Conservation (phyloP, 1,140 invertebrate species). For the Notospermus geniculatus region DNA sequence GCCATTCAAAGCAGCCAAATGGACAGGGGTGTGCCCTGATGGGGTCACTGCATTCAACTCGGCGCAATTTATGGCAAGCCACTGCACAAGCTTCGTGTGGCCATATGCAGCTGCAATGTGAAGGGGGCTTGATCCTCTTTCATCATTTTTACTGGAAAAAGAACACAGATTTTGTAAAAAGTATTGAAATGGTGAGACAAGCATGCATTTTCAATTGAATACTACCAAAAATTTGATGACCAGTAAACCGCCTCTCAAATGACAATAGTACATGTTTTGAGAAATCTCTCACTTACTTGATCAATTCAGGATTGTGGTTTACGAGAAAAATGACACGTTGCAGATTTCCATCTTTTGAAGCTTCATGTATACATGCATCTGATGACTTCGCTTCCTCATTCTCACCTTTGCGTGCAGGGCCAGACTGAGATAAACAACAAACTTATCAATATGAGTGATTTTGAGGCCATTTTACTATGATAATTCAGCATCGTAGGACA, state of each 20-base stretch:
- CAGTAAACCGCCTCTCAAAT: too few species aligned
- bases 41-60: slow-evolving; percentile 43
- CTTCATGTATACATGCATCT: slow-evolving; percentile 43
- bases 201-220: too few species aligned
- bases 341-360: slow-evolving; percentile 36
- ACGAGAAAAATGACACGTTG: slow-evolving; percentile 39
- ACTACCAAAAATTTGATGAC: too few species aligned
- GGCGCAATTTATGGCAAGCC: slow-evolving; percentile 35
- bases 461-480: too few species aligned
- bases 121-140: slow-evolving; percentile 39
- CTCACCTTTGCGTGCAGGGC: too few species aligned
- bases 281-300: slow-evolving; percentile 33
- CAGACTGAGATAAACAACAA: too few species aligned
- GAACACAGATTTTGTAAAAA: too few species aligned
- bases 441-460: too few species aligned
- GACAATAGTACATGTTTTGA: too few species aligned
- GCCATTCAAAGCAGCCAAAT: slow-evolving; percentile 54
- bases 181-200: too few species aligned
- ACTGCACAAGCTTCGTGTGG: slow-evolving; percentile 44
- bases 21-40: slow-evolving; percentile 52
- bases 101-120: slow-evolving; percentile 40
- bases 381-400: slow-evolving; percentile 16
- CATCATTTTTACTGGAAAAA: slow-evolving; percentile 38
- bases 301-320: slow-evolving; percentile 40
- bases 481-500: too few species aligned